Conservation (phyloP, 2,113 vertebrate species). For the Cebidichthys violaceus region DNA sequence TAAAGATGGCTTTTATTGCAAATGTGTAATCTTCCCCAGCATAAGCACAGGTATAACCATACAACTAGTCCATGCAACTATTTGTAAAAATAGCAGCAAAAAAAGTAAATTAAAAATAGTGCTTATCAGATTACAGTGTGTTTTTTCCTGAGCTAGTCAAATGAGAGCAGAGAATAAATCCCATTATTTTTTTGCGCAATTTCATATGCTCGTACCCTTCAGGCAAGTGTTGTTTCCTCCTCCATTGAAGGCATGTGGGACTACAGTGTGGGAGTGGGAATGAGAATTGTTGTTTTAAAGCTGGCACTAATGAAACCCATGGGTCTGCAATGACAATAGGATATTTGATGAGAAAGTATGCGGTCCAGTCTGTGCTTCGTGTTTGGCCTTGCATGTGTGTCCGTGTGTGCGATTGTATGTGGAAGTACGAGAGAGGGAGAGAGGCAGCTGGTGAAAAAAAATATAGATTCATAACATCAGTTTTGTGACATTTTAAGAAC, state of each 20-base stretch:
- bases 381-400: constrained; percentile 32
- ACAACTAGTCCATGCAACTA: background rate
- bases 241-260: constrained; percentile 69
- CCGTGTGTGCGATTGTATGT: background rate
- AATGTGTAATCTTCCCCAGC: background rate
- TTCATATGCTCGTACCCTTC: constrained; percentile 60
- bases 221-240: constrained; percentile 66
- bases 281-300: constrained; percentile 73
- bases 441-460: background rate
- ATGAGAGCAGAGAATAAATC: constrained; percentile 36
- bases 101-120: background rate
- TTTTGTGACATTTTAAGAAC: constrained; percentile 18
- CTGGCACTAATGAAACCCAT: constrained; percentile 80
- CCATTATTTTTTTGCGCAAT: constrained; percentile 21
- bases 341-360: constrained; percentile 67
- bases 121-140: background rate
- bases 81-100: background rate
- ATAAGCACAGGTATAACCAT: background rate
- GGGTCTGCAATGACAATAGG: constrained; percentile 70
- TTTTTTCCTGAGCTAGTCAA: constrained; percentile 13
- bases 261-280: constrained; percentile 70
- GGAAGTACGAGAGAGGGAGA: background rate
- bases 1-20: background rate
- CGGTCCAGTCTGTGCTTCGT: constrained; percentile 40
- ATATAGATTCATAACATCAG: background rate